Evolutionary conservation across 2,888 invertebrate species (phyloP).

Genomic region (Aricia artaxerxes): DNA sequence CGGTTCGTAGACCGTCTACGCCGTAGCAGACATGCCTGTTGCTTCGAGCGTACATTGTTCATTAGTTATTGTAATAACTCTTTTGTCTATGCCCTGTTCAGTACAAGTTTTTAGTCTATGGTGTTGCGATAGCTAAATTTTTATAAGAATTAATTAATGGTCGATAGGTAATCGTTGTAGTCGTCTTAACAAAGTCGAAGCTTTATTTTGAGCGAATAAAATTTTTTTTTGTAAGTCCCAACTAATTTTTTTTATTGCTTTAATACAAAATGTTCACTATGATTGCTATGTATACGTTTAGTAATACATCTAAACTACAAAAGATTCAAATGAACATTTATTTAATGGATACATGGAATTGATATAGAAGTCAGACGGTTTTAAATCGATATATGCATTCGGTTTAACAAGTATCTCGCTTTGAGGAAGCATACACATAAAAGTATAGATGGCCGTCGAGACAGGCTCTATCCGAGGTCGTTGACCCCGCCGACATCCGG

Average conservation of each 20-base stretch:
- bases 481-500: slow-evolving; percentile 45
- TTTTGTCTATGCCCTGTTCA: too few relatives aligned
- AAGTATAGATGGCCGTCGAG: slow-evolving; percentile 46
- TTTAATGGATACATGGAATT: background rate
- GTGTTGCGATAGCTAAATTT: too few relatives aligned
- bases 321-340: background rate
- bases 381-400: slow-evolving; percentile 45
- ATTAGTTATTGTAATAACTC: background rate
- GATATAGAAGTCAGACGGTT: slow-evolving; percentile 37
- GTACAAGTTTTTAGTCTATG: too few relatives aligned
- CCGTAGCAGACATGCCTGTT: slow-evolving; percentile 37
- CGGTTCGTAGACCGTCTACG: slow-evolving; percentile 62
- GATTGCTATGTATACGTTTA: background rate
- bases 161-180: too few relatives aligned
- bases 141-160: too few relatives aligned
- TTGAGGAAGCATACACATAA: slow-evolving; percentile 41
- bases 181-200: too few relatives aligned
- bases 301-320: background rate
- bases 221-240: too few relatives aligned
- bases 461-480: slow-evolving; percentile 52
- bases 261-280: too few relatives aligned
- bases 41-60: slow-evolving; percentile 6
- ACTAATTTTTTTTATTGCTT: too few relatives aligned
- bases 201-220: too few relatives aligned
- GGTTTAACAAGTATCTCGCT: slow-evolving; percentile 41